phyloP scores from a whole-genome alignment of 2,888 invertebrate genomes.

The Lasioglossum leucozonium region DNA sequence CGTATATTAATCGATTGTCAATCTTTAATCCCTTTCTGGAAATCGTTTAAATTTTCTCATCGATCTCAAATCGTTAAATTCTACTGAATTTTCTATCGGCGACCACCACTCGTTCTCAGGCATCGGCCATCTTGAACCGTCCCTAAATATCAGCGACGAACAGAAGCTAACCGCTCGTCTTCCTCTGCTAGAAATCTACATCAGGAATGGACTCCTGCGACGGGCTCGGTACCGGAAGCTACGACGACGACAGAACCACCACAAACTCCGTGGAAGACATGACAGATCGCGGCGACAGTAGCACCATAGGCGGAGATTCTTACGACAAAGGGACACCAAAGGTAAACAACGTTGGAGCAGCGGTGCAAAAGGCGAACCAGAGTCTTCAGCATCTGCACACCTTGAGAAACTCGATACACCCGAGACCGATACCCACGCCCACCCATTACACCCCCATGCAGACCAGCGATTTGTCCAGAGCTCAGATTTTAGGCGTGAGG shows the following conservation, averaged over 20 bases:
- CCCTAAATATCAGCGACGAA: neutral
- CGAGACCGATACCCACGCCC: slow-evolving; percentile 58
- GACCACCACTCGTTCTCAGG: neutral
- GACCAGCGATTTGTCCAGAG: slow-evolving; percentile 61
- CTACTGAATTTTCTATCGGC: neutral
- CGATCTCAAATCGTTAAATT: neutral
- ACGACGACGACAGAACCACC: slow-evolving; percentile 60
- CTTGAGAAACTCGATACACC: slow-evolving; percentile 74
- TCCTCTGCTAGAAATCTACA: slow-evolving; percentile 63
- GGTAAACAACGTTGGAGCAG: slow-evolving; percentile 38
- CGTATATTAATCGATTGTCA: too few relatives aligned
- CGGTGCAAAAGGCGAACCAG: slow-evolving; percentile 76
- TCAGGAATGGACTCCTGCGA: slow-evolving; percentile 70
- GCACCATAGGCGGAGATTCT: slow-evolving; percentile 15
- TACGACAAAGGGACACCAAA: slow-evolving; percentile 47
- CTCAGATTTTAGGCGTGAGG: slow-evolving; percentile 81
- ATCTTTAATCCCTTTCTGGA: too few relatives aligned
- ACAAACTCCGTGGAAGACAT: slow-evolving; percentile 53
- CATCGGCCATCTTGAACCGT: neutral
- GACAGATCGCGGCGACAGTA: slow-evolving; percentile 38
- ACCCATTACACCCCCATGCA: slow-evolving; percentile 61
- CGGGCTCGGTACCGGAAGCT: slow-evolving; percentile 56
- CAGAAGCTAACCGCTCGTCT: neutral
- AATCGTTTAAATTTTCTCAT: too few relatives aligned
- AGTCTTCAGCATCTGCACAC: slow-evolving; percentile 78